Base-by-base conservation (phyloP, 2,888 invertebrate species). In the Tricholauxania praeusta region DNA sequence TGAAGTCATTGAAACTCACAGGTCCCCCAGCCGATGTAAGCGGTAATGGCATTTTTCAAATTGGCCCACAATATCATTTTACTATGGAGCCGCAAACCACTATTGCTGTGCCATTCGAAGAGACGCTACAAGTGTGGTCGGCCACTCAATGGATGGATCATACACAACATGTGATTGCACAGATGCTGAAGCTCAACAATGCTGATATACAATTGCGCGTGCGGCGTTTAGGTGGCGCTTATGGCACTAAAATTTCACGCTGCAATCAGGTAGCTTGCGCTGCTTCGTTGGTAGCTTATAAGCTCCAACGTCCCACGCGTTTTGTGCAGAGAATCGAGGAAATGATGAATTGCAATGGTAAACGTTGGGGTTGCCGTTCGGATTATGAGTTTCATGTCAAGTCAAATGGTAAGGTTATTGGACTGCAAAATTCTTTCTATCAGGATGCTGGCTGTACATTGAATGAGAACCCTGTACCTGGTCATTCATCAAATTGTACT, bases 161-260 rank as follows among this genome's bases (percentile, higher is more conserved):
- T 17, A 87, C 87, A 0, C 92, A 92, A 80, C 80, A 88, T 48
- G 89, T 89, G 3, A 87, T 93, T 28, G 89, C 92, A 0, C 80
- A 88, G 52, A 88, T 89, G 68, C 87, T 93, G 4, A 88, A 88
- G 28, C 80, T 92, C 15, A 89, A 90, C 4, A 87, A 89, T 48
- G 91, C 91, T 79, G 89, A 94, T 53, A 89, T 95, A 12, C 91
- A 93, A 74, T 87, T 95, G 0, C 85, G 88, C 22, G 92, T 94
- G 0, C 89, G 91, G 15, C 90, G 95, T 51, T 78, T 95, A 2
- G 96, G 96, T 12, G 96, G 96, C 15, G 93, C 87, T 0, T 96
- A 93, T 84, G 96, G 96, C 0, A 89, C 89, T 0, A 96, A 96
- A 70, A 91, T 95, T 72, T 88, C 90, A 0, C 89, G 94, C 10